These are phyloP conservation scores for Theretra japonica DNA, from an alignment of 2,888 invertebrate genomes.

Conservation along the genomic window DNA sequence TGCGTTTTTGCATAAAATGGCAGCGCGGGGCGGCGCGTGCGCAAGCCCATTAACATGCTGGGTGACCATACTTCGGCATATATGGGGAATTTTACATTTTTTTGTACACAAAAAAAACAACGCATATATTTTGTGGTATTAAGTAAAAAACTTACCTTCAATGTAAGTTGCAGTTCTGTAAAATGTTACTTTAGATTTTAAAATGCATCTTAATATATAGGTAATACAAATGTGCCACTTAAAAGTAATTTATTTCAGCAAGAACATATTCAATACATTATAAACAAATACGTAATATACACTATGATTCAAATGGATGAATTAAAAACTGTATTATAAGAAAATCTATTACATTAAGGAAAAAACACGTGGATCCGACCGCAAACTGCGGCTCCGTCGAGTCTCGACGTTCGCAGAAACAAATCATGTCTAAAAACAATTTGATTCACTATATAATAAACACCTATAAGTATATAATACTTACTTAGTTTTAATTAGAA, in stretches of 20 bases:
- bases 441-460: conserved; percentile 12
- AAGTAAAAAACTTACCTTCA: too few species aligned
- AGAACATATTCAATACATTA: too few species aligned
- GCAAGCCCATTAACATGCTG: conserved; percentile 62
- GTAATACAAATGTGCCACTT: too few species aligned
- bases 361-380: neutral
- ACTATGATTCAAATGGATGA: neutral
- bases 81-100: neutral
- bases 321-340: neutral
- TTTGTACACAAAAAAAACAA: too few species aligned
- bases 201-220: too few species aligned
- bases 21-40: conserved; percentile 73
- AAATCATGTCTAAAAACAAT: conserved; percentile 1
- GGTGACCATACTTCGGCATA: conserved; percentile 50
- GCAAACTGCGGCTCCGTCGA: neutral
- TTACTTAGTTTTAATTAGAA: neutral
- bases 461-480: neutral
- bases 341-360: neutral
- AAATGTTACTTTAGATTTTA: too few species aligned
- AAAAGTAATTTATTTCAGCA: too few species aligned
- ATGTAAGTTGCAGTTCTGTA: too few species aligned
- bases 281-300: too few species aligned
- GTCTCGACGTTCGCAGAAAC: conserved; percentile 11
- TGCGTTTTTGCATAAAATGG: conserved; percentile 85
- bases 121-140: too few species aligned